Percentiles rank a stretch among this genome's conserved stretches.
Conservation (phyloP, 1,140 invertebrate genomes). For the Lepidurus packardi region DNA sequence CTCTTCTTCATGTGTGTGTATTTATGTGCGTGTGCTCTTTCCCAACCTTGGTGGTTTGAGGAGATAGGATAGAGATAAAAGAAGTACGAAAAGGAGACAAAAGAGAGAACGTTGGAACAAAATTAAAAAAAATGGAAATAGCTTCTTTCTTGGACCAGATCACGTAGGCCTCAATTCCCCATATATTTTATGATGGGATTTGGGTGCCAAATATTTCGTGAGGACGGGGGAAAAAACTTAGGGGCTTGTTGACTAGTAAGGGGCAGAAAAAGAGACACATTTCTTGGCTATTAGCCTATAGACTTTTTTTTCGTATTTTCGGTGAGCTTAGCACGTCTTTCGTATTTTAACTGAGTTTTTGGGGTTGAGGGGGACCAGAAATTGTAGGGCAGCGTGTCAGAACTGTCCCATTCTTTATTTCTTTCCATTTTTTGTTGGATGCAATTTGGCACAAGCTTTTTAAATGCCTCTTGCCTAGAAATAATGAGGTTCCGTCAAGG, state of each 20-base stretch:
- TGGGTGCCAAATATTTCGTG: slow-evolving; percentile 9
- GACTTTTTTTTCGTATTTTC: neutral
- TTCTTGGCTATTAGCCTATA: neutral
- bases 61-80: too few species aligned
- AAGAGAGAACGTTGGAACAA: neutral
- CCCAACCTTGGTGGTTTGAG: too few species aligned
- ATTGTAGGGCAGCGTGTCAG: slow-evolving; percentile 1
- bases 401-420: too few species aligned
- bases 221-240: neutral
- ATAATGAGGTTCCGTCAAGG: too few species aligned
- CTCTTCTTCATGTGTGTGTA: neutral
- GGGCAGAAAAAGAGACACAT: neutral
- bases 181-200: neutral
- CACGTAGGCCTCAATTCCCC: neutral
- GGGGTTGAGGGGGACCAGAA: neutral
- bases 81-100: neutral
- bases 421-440: too few species aligned
- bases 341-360: too few species aligned
- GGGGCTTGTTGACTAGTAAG: neutral
- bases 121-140: neutral
- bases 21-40: neutral
- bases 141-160: neutral
- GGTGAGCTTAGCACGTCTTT: too few species aligned
- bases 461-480: too few species aligned
- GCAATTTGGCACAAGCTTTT: too few species aligned